Conservation (phyloP, 2,888 invertebrate species). For the Ormyrus pomaceus region DNA sequence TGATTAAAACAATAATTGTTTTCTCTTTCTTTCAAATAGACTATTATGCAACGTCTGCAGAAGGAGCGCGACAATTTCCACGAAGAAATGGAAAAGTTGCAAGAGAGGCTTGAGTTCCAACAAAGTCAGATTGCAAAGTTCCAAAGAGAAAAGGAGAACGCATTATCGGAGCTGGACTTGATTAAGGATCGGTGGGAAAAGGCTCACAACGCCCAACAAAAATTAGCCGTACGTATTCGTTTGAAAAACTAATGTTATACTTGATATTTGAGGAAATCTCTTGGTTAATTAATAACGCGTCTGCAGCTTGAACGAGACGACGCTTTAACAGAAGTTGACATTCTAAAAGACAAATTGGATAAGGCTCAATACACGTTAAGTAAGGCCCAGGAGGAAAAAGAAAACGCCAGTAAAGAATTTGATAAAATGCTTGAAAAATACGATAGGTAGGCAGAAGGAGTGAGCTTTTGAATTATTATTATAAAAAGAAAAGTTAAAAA, state of each 20-base stretch:
- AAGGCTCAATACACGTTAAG: constrained; percentile 89
- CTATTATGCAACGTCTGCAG: constrained; percentile 86
- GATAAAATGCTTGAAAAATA: constrained; percentile 95
- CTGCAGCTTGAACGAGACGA: constrained; percentile 90
- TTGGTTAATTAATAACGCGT: not conserved
- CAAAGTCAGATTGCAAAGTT: constrained; percentile 89
- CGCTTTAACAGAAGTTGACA: constrained; percentile 88
- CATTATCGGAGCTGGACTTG: constrained; percentile 90
- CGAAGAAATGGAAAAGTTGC: constrained; percentile 87
- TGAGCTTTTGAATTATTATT: no score
- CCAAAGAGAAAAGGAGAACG: constrained; percentile 89
- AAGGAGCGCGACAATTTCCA: constrained; percentile 91
- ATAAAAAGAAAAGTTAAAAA: no score
- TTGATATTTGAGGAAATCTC: not conserved
- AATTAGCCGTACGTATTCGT: constrained; percentile 81
- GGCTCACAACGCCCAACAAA: constrained; percentile 88
- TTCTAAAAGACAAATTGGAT: constrained; percentile 92
- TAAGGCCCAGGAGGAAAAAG: constrained; percentile 92
- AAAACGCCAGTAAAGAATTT: constrained; percentile 91
- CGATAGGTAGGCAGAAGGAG: constrained; percentile 84
- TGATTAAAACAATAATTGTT: not conserved
- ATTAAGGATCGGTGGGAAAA: constrained; percentile 93
- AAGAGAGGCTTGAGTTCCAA: constrained; percentile 89
- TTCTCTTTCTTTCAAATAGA: constrained; percentile 75
- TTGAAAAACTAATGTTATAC: not conserved